These are phyloP conservation scores for Cyprinodon brontotheroides DNA, from an alignment of 2,113 vertebrate species.

Conservation along the genomic window DNA sequence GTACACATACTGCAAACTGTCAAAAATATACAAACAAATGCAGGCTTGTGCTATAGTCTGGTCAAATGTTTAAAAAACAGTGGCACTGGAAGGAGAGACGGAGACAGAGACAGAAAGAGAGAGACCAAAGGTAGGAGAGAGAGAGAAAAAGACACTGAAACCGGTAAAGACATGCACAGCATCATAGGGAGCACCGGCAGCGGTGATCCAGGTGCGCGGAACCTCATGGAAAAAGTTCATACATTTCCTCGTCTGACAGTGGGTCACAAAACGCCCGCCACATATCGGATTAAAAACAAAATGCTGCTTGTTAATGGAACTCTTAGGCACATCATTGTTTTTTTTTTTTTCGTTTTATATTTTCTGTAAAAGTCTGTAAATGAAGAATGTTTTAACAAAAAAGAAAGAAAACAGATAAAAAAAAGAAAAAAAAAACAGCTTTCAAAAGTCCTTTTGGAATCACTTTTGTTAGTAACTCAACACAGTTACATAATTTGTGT, in stretches of 20 bases:
- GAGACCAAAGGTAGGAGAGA: conserved; percentile 24
- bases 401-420: conserved; percentile 47
- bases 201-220: conserved; percentile 59
- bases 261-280: conserved; percentile 72
- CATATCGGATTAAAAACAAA: conserved; percentile 66
- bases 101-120: conserved; percentile 13
- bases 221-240: conserved; percentile 74
- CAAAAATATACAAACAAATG: conserved; percentile 86
- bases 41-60: conserved; percentile 87
- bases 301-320: conserved; percentile 74
- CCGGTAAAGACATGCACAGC: conserved; percentile 82
- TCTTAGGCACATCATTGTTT: conserved; percentile 86
- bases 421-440: conserved; percentile 55
- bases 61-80: conserved; percentile 84
- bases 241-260: conserved; percentile 69
- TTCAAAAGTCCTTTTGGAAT: conserved; percentile 75
- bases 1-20: conserved; percentile 85
- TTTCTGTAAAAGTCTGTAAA: conserved; percentile 79
- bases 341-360: conserved; percentile 81
- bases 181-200: conserved; percentile 75
- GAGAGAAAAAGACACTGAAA: conserved; percentile 72
- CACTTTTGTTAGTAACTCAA: conserved; percentile 71
- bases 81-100: conserved; percentile 75
- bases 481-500: conserved; percentile 58
- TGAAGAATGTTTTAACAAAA: conserved; percentile 72